A percentile compares a stretch with the other conserved stretches of the same genome.
phyloP scores from a whole-genome alignment of 2,797 vertebrate species.

The Percopsis omiscomaycus region DNA sequence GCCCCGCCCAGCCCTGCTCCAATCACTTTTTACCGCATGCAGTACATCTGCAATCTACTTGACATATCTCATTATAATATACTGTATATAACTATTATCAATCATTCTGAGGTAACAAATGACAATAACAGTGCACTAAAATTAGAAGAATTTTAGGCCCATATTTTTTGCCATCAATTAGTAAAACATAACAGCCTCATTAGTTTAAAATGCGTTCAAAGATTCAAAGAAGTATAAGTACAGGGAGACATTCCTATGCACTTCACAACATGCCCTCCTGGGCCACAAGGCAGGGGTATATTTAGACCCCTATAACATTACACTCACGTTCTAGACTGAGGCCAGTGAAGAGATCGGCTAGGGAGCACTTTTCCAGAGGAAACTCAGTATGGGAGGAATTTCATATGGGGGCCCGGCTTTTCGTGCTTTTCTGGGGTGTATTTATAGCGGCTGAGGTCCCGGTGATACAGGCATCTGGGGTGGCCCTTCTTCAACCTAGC shows the following conservation, averaged over 20 bases:
- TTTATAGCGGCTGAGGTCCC: slow-evolving; percentile 69
- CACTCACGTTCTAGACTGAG: slow-evolving; percentile 41
- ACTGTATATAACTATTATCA: neutral
- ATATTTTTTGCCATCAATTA: no score
- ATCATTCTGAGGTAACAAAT: neutral
- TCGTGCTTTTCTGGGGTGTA: slow-evolving; percentile 56
- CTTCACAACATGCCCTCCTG: slow-evolving; percentile 57
- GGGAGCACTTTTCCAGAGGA: slow-evolving; percentile 41
- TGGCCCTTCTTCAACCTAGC: slow-evolving; percentile 54
- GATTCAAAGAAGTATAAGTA: slow-evolving; percentile 27
- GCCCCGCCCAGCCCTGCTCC: slow-evolving; percentile 3
- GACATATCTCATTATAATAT: slow-evolving; percentile 1
- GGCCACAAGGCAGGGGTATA: slow-evolving; percentile 49
- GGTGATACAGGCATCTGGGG: slow-evolving; percentile 35
- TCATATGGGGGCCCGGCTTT: slow-evolving; percentile 56
- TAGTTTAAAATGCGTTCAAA: slow-evolving; percentile 16
- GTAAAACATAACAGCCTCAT: neutral
- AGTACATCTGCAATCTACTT: slow-evolving; percentile 3
- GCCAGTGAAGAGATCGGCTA: slow-evolving; percentile 21
- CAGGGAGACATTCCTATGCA: slow-evolving; percentile 55
- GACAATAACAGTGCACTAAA: no score
- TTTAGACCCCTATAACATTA: slow-evolving; percentile 53
- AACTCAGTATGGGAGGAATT: slow-evolving; percentile 53
- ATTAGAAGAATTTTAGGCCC: no score
- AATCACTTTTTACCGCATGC: slow-evolving; percentile 3